Evolutionary conservation across 2,888 invertebrate genomes (phyloP), one percentile per base, ranked within the genome.

Genomic region (Lissocephala sabroskyi): DNA sequence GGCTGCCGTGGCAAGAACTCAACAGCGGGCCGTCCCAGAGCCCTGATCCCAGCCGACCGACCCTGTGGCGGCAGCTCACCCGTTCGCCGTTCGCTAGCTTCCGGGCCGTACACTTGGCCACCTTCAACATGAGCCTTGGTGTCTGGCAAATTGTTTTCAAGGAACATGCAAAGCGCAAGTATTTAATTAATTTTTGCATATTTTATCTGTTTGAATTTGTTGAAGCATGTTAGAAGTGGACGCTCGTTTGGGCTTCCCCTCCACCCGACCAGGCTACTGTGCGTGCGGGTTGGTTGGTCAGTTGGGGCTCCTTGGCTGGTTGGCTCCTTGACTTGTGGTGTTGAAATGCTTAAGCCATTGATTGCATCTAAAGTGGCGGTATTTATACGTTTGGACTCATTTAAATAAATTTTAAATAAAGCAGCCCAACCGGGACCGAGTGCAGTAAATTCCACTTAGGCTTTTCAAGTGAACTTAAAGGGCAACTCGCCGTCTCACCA

Each of bases 131-230:
- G 79, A 71, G 70, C 79, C 79, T 79, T 74, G 77, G 75, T 79
- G 77, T 77, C 77, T 79, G 78, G 75, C 75, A 73, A 73, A 79
- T 79, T 79, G 71, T 79, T 73, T 73, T 73, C 79, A 70, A 74
- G 79, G 75, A 70, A 74, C 78, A 71, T 79, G 79, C 77, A 79
- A 71, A 71, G 71, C 71, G 78, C 75, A 70, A 74, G 78, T 79
- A 79, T 73, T 73, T 73, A 73, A 73, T 73, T 73, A 73, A 73
- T 79, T 73, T 79, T 77, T 79, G 78, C 78, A 77, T 73, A 79
- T 73, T 73, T 74, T 79, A 71, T 79, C 78, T 79, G 77, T 70
- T 70, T 77, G 79, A 74, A 77, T 74, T 79, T 73, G 75, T 62
- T 79, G 79, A 76, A 67, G 71, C 75, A 77, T 70, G 77, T 70